Conservation (phyloP, 1,140 invertebrate genomes). For the Drosophila biarmipes region DNA sequence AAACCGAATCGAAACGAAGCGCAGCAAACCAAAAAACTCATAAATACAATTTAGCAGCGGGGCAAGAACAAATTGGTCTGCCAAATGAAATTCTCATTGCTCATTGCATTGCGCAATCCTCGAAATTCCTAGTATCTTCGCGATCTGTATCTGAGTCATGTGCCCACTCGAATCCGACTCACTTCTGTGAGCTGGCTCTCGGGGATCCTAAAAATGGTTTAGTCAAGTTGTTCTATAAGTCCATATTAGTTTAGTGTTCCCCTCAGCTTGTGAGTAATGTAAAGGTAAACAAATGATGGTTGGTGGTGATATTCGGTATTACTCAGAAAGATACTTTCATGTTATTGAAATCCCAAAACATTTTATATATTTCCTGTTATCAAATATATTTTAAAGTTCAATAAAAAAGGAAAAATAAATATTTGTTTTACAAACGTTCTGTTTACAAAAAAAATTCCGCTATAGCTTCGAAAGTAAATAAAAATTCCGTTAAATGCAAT, state of each 20-base stretch:
- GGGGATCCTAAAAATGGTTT: constrained; percentile 21
- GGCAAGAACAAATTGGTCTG: constrained; percentile 34
- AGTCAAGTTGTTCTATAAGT: constrained; percentile 17
- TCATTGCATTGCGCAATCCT: constrained; percentile 41
- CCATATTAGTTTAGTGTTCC: not conserved
- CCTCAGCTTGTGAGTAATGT: constrained; percentile 1
- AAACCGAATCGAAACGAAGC: constrained; percentile 63
- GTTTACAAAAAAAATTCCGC: not conserved
- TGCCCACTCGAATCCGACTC: constrained; percentile 1
- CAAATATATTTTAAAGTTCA: not conserved
- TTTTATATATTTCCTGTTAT: no score
- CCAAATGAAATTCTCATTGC: constrained; percentile 23
- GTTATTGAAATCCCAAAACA: no score
- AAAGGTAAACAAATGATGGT: not conserved
- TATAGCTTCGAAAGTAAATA: not conserved
- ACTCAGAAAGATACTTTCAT: not conserved
- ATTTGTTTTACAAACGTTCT: no score
- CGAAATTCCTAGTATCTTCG: constrained; percentile 23
- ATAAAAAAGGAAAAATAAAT: not conserved
- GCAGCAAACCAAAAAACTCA: constrained; percentile 45
- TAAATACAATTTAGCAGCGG: constrained; percentile 50
- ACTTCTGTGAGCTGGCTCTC: constrained; percentile 29
- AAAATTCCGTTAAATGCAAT: not conserved
- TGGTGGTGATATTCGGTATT: not conserved
- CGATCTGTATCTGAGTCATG: constrained; percentile 17